Conservation (phyloP, 2,797 vertebrate species). For the Yasuhikotakia modesta region DNA sequence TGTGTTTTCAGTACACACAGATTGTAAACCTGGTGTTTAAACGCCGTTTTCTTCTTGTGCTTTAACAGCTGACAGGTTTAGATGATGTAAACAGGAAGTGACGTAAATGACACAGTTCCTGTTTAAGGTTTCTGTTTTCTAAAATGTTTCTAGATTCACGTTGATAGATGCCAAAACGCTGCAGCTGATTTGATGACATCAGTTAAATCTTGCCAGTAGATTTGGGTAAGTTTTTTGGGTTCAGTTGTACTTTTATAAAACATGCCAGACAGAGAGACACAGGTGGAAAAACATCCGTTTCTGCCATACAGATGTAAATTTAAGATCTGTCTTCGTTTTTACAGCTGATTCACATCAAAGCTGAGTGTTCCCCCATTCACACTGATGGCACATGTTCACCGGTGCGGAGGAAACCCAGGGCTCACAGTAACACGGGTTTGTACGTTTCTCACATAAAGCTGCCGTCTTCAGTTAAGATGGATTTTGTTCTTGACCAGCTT, state of each 20-base stretch:
- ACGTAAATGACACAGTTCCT: slow-evolving; percentile 28
- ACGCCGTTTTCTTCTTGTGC: neutral
- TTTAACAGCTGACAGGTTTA: slow-evolving; percentile 2
- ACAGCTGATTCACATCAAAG: neutral
- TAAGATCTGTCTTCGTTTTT: neutral
- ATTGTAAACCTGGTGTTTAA: neutral
- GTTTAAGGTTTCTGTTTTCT: slow-evolving; percentile 42
- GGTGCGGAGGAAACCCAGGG: neutral
- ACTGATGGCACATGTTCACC: neutral
- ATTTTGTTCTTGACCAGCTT: neutral
- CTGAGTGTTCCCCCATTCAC: neutral
- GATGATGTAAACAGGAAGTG: slow-evolving; percentile 49
- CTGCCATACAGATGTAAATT: neutral
- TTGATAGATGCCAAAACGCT: neutral
- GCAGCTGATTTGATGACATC: neutral
- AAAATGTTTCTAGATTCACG: neutral
- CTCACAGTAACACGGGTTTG: neutral
- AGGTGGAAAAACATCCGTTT: neutral
- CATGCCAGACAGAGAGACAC: neutral
- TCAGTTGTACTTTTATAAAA: neutral
- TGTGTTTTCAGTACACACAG: slow-evolving; percentile 5
- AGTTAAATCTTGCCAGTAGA: neutral
- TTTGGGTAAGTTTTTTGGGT: no score
- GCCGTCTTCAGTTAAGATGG: neutral
- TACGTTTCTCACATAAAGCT: neutral